Percentiles rank a stretch among this genome's conserved stretches.
Conservation (phyloP, 2,888 invertebrate species). For the Xestia c-nigrum region DNA sequence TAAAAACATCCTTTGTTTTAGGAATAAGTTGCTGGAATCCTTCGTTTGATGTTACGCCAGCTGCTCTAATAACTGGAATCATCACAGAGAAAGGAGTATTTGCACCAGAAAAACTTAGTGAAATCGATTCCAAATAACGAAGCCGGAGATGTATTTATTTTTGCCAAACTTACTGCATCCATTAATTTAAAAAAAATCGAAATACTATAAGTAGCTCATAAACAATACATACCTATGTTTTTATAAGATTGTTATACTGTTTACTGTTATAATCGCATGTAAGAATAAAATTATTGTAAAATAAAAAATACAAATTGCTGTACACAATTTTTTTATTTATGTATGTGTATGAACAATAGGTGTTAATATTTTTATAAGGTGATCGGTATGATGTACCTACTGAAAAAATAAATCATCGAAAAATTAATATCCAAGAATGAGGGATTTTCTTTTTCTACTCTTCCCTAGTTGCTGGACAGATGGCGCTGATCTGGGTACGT, state of each 20-base stretch:
- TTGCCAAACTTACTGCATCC: constrained; percentile 47
- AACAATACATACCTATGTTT: constrained; percentile 63
- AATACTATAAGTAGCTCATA: constrained; percentile 61
- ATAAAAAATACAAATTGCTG: constrained; percentile 13
- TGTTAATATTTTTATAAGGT: not conserved
- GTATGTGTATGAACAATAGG: not conserved
- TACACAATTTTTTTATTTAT: constrained; percentile 13
- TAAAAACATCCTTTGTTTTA: constrained; percentile 76
- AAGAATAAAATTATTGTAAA: constrained; percentile 68
- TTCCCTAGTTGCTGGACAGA: too few species aligned
- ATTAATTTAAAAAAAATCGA: constrained; percentile 55
- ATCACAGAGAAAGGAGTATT: constrained; percentile 98
- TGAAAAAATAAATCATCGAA: not conserved
- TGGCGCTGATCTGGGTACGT: too few species aligned
- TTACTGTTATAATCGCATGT: constrained; percentile 69
- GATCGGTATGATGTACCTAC: not conserved
- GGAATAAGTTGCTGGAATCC: constrained; percentile 99
- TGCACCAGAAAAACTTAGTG: constrained; percentile 89
- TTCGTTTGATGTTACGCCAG: constrained; percentile 99
- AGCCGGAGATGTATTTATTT: constrained; percentile 44
- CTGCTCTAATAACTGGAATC: constrained; percentile 96
- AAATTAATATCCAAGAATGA: not conserved
- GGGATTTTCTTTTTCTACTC: too few species aligned
- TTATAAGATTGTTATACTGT: constrained; percentile 69
- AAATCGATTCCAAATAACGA: constrained; percentile 72